Percentiles rank a stretch among this genome's conserved stretches.
These are phyloP conservation scores for Mus spicilegus DNA, from an alignment of 2,113 vertebrate species.

Conservation along the genomic window DNA sequence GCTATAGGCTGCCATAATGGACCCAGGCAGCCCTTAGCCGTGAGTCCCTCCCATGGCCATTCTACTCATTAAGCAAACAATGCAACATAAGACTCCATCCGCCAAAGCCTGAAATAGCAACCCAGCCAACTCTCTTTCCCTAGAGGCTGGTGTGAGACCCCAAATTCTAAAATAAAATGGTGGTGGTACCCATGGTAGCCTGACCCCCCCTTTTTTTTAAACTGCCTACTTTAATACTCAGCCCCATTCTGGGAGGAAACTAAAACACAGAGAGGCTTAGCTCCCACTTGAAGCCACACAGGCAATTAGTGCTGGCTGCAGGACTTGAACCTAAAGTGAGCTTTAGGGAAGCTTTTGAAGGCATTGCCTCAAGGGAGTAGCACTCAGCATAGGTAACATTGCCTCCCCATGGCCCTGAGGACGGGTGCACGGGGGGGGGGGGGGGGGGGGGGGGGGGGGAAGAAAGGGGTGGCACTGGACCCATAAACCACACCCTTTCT, in stretches of 20 bases:
- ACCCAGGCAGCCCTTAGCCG: accelerated
- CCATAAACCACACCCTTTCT: neutral
- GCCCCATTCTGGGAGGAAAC: neutral
- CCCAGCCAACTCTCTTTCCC: neutral
- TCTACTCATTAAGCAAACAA: neutral
- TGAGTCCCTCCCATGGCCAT: neutral
- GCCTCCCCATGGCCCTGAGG: neutral
- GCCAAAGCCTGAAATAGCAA: neutral
- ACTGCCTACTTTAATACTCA: neutral
- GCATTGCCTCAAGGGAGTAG: neutral
- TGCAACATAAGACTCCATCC: no score
- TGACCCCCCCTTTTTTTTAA: neutral
- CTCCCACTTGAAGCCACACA: neutral
- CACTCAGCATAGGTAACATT: accelerated
- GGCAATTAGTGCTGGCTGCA: neutral
- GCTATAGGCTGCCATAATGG: accelerated
- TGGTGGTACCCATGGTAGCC: accelerated
- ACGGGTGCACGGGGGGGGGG: no score
- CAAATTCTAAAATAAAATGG: neutral
- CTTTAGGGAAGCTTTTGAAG: neutral
- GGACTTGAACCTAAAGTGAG: neutral
- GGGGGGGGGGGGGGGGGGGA: accelerated
- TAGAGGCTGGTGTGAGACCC: neutral
- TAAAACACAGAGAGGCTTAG: neutral
- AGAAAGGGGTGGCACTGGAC: neutral